A percentile compares a stretch with the other conserved stretches of the same genome.
Evolutionary conservation across 2,888 invertebrate species (phyloP).

Genomic region (Mesochorus sp.): DNA sequence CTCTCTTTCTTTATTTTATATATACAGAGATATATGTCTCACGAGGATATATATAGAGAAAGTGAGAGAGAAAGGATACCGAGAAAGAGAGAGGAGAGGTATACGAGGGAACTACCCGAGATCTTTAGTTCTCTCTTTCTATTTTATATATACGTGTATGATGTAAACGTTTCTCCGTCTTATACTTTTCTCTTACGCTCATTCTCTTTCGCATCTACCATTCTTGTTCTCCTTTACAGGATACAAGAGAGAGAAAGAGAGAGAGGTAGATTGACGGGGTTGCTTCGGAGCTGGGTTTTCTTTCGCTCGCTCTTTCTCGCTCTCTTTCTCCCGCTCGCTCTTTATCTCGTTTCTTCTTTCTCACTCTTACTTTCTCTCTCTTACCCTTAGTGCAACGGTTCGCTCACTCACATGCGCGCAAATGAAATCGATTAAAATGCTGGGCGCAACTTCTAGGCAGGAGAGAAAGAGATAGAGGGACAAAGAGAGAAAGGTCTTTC

Average conservation of each 20-base stretch:
- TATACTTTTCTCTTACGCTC: slow-evolving; percentile 59
- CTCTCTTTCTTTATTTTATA: slow-evolving; percentile 22
- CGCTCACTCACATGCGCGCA: slow-evolving; percentile 86
- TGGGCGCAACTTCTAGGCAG: slow-evolving; percentile 85
- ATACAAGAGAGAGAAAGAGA: slow-evolving; percentile 38
- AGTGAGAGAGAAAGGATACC: background rate
- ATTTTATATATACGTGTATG: slow-evolving; percentile 15
- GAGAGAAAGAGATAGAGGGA: slow-evolving; percentile 82
- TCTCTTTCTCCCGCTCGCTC: slow-evolving; percentile 50
- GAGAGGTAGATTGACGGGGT: slow-evolving; percentile 63
- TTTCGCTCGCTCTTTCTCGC: slow-evolving; percentile 55
- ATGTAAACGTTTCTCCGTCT: slow-evolving; percentile 41
- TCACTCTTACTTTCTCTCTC: slow-evolving; percentile 54
- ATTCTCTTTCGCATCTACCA: slow-evolving; percentile 56
- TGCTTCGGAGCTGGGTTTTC: slow-evolving; percentile 53
- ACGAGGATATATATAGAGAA: background rate
- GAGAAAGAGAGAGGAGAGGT: slow-evolving; percentile 10
- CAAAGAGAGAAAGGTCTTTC: slow-evolving; percentile 50
- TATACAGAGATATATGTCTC: slow-evolving; percentile 10
- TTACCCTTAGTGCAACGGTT: slow-evolving; percentile 57
- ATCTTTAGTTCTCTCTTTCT: slow-evolving; percentile 64
- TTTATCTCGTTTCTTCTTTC: slow-evolving; percentile 56
- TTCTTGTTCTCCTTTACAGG: slow-evolving; percentile 18
- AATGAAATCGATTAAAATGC: slow-evolving; percentile 88
- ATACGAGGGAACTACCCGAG: slow-evolving; percentile 67